A percentile compares a stretch with the other conserved stretches of the same genome.
These are phyloP conservation scores for Eristalinus aeneus DNA, from an alignment of 2,888 invertebrate species.

Conservation along the genomic window DNA sequence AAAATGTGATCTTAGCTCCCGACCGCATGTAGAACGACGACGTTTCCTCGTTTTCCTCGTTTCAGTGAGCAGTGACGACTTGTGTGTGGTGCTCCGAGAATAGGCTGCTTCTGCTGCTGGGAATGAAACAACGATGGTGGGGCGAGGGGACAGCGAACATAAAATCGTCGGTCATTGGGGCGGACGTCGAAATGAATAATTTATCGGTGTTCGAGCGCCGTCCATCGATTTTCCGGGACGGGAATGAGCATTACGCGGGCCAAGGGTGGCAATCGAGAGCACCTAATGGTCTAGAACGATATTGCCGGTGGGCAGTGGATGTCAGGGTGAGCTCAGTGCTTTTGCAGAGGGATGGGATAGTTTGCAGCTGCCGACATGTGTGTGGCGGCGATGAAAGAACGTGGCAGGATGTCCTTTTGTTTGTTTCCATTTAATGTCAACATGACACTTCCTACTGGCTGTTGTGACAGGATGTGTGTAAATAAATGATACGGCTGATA, in stretches of 20 bases:
- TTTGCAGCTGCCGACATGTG: background rate
- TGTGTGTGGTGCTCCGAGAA: background rate
- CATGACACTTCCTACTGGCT: background rate
- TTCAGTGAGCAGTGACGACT: background rate
- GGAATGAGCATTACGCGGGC: background rate
- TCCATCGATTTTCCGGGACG: slow-evolving; percentile 22
- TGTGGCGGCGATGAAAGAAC: background rate
- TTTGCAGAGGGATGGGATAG: slow-evolving; percentile 18
- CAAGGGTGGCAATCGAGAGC: slow-evolving; percentile 41
- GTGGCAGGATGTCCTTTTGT: background rate
- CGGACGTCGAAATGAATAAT: slow-evolving; percentile 55
- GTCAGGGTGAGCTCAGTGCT: slow-evolving; percentile 43
- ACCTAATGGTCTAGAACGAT: slow-evolving; percentile 48
- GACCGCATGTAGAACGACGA: background rate
- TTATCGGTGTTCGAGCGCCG: slow-evolving; percentile 38
- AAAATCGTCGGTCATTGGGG: background rate
- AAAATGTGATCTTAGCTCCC: background rate
- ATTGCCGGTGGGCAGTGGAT: slow-evolving; percentile 29
- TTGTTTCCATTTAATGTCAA: background rate
- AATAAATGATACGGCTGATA: background rate
- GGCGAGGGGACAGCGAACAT: background rate
- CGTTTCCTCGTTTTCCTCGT: background rate
- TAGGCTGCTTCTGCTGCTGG: background rate
- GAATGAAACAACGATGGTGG: background rate
- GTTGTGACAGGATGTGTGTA: background rate